Evolutionary conservation across 2,888 invertebrate genomes (phyloP).

Genomic region (Epinotia brunnichana): DNA sequence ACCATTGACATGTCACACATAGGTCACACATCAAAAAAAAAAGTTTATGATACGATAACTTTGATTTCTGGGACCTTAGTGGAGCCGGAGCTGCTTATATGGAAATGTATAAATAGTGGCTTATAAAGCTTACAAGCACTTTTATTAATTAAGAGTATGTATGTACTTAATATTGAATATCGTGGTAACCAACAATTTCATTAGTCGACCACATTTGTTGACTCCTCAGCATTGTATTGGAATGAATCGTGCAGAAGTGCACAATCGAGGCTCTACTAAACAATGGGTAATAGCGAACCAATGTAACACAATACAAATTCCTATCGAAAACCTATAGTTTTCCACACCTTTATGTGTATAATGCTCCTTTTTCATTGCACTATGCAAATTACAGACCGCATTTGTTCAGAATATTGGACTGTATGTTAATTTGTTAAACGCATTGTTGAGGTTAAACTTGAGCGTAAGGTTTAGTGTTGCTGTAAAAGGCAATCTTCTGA

Average conservation of each 20-base stretch:
- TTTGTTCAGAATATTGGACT: slow-evolving; percentile 46
- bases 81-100: neutral
- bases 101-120: neutral
- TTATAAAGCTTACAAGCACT: neutral
- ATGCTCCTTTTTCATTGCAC: slow-evolving; percentile 59
- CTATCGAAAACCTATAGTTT: slow-evolving; percentile 71
- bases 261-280: slow-evolving; percentile 55
- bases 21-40: too few species aligned
- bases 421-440: slow-evolving; percentile 38
- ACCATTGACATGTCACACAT: too few species aligned
- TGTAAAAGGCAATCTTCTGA: slow-evolving; percentile 32
- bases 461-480: slow-evolving; percentile 32
- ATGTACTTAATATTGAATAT: neutral
- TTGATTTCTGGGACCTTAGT: too few species aligned
- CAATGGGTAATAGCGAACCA: slow-evolving; percentile 63
- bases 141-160: neutral
- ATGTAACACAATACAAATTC: slow-evolving; percentile 73
- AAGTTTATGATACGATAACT: too few species aligned
- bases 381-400: slow-evolving; percentile 57
- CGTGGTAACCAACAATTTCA: slow-evolving; percentile 35
- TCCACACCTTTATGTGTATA: slow-evolving; percentile 63
- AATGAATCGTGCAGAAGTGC: slow-evolving; percentile 58
- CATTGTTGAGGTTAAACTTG: slow-evolving; percentile 26
- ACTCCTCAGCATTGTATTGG: slow-evolving; percentile 49
- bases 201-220: slow-evolving; percentile 35